phyloP scores from a whole-genome alignment of 2,888 invertebrate species.

The Microplitis manilae region DNA sequence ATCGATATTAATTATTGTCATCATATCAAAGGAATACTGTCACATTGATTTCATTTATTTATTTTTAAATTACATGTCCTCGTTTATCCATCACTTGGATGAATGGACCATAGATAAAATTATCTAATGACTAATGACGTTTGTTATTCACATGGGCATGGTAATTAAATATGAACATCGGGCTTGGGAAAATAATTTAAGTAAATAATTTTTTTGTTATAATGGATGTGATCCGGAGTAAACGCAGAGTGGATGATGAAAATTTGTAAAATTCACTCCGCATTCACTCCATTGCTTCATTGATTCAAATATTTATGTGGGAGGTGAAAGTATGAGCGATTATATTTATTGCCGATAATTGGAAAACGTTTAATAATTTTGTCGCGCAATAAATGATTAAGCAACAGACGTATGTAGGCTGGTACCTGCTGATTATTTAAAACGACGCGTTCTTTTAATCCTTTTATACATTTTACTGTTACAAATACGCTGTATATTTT shows the following conservation, averaged over 20 bases:
- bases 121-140: neutral
- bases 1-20: slow-evolving; percentile 15
- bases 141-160: neutral
- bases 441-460: slow-evolving; percentile 46
- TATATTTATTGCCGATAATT: neutral
- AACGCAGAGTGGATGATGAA: no score
- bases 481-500: slow-evolving; percentile 36
- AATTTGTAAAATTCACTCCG: no score
- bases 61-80: neutral
- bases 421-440: slow-evolving; percentile 49
- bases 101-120: neutral
- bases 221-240: neutral
- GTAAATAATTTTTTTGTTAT: neutral
- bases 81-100: neutral
- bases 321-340: neutral
- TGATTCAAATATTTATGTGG: neutral
- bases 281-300: no score
- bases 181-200: neutral
- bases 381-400: slow-evolving; percentile 24
- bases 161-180: neutral
- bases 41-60: slow-evolving; percentile 1
- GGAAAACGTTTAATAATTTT: slow-evolving; percentile 8
- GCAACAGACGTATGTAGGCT: slow-evolving; percentile 46
- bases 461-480: slow-evolving; percentile 41
- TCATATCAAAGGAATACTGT: slow-evolving; percentile 24